phyloP scores from a whole-genome alignment of 2,888 invertebrate genomes.

The Plutella xylostella region DNA sequence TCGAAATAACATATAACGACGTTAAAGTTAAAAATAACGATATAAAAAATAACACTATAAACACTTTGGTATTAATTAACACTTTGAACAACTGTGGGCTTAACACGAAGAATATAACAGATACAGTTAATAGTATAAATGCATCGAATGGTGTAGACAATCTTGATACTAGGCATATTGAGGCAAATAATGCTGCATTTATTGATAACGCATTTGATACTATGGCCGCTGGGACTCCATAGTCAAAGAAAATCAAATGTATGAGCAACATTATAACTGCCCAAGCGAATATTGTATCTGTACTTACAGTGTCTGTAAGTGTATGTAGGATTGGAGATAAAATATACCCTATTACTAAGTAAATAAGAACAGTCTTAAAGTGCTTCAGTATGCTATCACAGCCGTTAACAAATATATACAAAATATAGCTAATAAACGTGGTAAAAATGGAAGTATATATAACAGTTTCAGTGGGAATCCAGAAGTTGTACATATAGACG shows the following conservation, averaged over 20 bases:
- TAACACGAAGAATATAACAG: constrained; percentile 89
- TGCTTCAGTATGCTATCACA: constrained; percentile 60
- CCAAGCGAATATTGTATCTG: constrained; percentile 97
- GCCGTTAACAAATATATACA: constrained; percentile 58
- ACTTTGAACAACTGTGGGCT: constrained; percentile 83
- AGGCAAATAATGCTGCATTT: constrained; percentile 95
- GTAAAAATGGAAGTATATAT: constrained; percentile 67
- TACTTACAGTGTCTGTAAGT: constrained; percentile 95
- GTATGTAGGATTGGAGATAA: constrained; percentile 94
- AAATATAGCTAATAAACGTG: constrained; percentile 73
- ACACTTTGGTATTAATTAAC: constrained; percentile 67
- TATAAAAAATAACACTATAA: constrained; percentile 60
- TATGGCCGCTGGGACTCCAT: constrained; percentile 87
- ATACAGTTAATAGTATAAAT: constrained; percentile 89
- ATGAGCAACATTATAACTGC: constrained; percentile 87
- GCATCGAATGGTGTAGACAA: constrained; percentile 88
- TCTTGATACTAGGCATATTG: constrained; percentile 94
- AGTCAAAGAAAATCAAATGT: constrained; percentile 94
- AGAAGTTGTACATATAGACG: constrained; percentile 77
- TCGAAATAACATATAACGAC: constrained; percentile 68
- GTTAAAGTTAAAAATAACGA: constrained; percentile 62
- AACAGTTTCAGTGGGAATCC: constrained; percentile 73
- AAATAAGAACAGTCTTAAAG: constrained; percentile 82
- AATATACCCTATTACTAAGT: constrained; percentile 87
- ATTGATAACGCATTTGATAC: constrained; percentile 93